These are phyloP conservation scores for Penelope pileata DNA, from an alignment of 2,113 vertebrate species.

Conservation along the genomic window DNA sequence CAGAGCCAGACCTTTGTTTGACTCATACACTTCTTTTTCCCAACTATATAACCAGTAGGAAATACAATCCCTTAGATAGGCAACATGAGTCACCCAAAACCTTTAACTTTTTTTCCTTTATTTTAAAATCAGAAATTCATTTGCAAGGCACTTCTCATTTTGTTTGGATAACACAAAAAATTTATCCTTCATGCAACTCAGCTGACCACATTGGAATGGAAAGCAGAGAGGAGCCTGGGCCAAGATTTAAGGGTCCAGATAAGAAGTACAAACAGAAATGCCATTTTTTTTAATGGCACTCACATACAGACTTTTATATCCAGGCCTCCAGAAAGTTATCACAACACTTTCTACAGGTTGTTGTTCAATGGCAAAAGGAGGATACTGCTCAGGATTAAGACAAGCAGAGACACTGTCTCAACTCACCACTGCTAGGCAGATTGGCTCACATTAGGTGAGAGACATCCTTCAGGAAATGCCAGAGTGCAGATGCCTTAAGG, in stretches of 20 bases:
- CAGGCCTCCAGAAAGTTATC: background rate
- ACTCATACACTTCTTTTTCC: background rate
- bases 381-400: background rate
- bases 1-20: background rate
- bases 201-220: background rate
- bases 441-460: rapidly evolving
- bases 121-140: background rate
- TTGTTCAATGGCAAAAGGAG: background rate
- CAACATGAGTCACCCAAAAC: background rate
- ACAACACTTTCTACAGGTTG: background rate
- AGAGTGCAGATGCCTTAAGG: background rate
- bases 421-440: rapidly evolving
- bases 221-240: background rate
- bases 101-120: background rate
- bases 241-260: background rate
- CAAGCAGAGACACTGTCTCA: background rate
- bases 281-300: background rate
- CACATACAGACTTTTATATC: rapidly evolving
- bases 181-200: background rate
- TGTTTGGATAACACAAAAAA: background rate
- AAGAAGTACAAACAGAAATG: background rate
- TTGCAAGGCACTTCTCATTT: background rate
- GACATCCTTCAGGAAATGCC: background rate
- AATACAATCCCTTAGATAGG: background rate
- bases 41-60: background rate